phyloP scores from a whole-genome alignment of 2,113 vertebrate species.

The Pandion haliaetus region DNA sequence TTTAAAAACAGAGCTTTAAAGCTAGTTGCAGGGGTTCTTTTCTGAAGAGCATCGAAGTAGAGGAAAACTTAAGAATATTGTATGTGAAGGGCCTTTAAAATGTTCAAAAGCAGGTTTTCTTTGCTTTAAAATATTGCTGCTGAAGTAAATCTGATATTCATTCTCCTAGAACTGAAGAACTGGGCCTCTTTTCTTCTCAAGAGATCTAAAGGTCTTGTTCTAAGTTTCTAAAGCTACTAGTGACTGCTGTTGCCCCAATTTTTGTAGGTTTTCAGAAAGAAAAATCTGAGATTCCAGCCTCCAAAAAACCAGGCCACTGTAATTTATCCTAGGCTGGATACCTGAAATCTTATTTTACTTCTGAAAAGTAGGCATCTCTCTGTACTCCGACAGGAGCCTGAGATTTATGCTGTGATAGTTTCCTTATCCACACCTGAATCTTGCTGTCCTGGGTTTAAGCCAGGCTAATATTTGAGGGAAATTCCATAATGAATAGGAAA shows the following conservation, averaged over 20 bases:
- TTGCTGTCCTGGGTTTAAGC: constrained; percentile 24
- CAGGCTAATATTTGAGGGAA: constrained; percentile 20
- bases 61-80: constrained; percentile 25
- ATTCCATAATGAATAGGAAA: neutral
- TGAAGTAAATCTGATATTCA: constrained; percentile 32
- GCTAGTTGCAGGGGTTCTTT: constrained; percentile 24
- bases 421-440: constrained; percentile 52
- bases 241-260: constrained; percentile 26
- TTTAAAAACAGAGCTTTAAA: constrained; percentile 19
- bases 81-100: constrained; percentile 11
- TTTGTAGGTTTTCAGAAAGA: constrained; percentile 10
- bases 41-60: constrained; percentile 3
- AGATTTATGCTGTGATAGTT: constrained; percentile 14
- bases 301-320: neutral
- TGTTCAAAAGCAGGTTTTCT: constrained; percentile 30
- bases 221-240: constrained; percentile 30
- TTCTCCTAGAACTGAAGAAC: neutral
- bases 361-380: constrained; percentile 4
- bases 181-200: constrained; percentile 5
- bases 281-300: neutral
- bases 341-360: constrained; percentile 26
- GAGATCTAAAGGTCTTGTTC: constrained; percentile 49
- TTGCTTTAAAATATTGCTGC: constrained; percentile 31
- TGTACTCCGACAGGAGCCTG: constrained; percentile 34
- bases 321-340: constrained; percentile 8